Base-by-base conservation (phyloP, 1,140 invertebrate genomes). In the Papilio xuthus region DNA sequence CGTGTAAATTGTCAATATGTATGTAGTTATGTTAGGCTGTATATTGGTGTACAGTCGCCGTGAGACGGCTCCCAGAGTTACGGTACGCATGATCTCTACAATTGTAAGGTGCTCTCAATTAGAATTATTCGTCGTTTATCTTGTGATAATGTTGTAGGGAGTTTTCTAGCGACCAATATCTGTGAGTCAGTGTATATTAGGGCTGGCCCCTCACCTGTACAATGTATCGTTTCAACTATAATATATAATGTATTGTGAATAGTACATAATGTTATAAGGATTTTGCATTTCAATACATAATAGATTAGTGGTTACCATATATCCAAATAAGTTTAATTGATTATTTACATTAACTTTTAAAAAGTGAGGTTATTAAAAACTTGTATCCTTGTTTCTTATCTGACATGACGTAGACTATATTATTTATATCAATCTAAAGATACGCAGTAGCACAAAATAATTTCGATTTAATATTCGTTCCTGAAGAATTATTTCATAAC, bases 31-130 rank as follows among this genome's bases (percentile, higher is more conserved):
- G 82, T 84, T 81, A 86, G 84, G 84, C 84, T 92, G 86, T 92
- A 92, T 91, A 92, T 91, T 91, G 84, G 84, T 92, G 90, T 92
- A 91, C 85, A 91, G 89, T 83, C 86, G 92, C 88, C 92, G 93
- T 94, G 80, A 88, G 87, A 93, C 93, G 92, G 90, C 88, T 83
- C 81, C 76, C 83, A 79, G 81, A 81, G 88, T 88, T 86, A 83
- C 78, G 83, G 84, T 89, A 82, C 85, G 88, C 85, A 86, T 92
- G 89, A 92, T 92, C 88, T 93, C 91, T 92, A 93, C 91, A 91
- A 93, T 94, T 92, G 91, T 92, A 93, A 92, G 92, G 92, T 94
- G 92, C 92, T 94, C 92, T 91, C 88, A 90, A 85, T 90, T 93
- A 92, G 90, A 89, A 89, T 91, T 90, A 92, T 90, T 89, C 86